Percentiles rank a stretch among this genome's conserved stretches.
Evolutionary conservation across 2,797 vertebrate species (phyloP).

Genomic region (Pipistrellus pygmaeus): DNA sequence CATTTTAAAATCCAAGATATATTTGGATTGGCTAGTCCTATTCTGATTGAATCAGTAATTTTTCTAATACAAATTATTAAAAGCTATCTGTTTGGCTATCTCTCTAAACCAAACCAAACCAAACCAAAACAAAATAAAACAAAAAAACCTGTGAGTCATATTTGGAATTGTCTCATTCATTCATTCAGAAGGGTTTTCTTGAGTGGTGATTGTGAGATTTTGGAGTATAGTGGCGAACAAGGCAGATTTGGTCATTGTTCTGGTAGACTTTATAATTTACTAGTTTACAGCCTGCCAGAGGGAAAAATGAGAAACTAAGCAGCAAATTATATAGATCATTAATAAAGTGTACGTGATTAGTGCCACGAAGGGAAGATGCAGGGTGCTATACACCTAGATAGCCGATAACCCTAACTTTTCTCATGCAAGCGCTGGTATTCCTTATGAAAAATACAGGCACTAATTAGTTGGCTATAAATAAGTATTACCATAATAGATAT

Average conservation of each 20-base stretch:
- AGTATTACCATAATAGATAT: neutral
- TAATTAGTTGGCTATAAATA: slow-evolving; percentile 17
- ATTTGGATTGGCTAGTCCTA: neutral
- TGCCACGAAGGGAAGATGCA: neutral
- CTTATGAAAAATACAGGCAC: neutral
- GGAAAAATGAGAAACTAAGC: neutral
- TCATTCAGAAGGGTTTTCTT: neutral
- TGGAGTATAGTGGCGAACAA: neutral
- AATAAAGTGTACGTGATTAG: neutral
- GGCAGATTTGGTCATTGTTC: neutral
- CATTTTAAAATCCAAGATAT: neutral
- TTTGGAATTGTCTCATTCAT: neutral
- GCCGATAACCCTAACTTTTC: neutral
- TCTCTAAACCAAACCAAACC: neutral
- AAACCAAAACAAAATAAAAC: neutral
- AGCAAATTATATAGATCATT: neutral
- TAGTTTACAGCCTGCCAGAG: neutral
- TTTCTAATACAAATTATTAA: neutral
- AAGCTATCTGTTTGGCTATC: neutral
- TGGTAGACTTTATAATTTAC: neutral
- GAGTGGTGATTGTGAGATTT: neutral
- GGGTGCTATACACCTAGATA: neutral
- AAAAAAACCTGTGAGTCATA: neutral
- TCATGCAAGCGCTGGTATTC: neutral
- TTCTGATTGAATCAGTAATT: slow-evolving; percentile 4